Percentiles rank a stretch among this genome's conserved stretches.
These are phyloP conservation scores for Brachymystax lenok DNA, from an alignment of 2,797 vertebrate genomes.

Conservation along the genomic window DNA sequence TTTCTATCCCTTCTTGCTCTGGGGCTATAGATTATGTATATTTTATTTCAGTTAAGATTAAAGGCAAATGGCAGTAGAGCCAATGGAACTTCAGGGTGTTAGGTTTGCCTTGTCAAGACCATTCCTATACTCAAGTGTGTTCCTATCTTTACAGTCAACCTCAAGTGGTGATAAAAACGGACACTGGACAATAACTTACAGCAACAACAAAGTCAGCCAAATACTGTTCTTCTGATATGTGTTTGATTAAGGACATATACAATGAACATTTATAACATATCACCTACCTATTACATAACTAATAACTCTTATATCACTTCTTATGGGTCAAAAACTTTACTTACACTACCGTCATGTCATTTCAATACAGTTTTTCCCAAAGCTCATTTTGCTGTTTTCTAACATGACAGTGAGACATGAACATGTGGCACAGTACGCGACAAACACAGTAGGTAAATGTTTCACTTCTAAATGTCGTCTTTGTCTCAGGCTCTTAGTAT, in stretches of 20 bases:
- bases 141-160: not conserved
- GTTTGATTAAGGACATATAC: not conserved
- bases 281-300: not conserved
- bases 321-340: not conserved
- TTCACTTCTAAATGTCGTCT: constrained; percentile 17
- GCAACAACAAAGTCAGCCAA: not conserved
- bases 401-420: constrained; percentile 9
- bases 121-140: too few relatives aligned
- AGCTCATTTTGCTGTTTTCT: not conserved
- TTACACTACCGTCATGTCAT: not conserved
- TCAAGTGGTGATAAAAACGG: not conserved
- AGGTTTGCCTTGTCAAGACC: too few relatives aligned
- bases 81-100: constrained; percentile 7
- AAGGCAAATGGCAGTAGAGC: constrained; percentile 26
- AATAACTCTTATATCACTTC: not conserved
- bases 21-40: constrained; percentile 41
- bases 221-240: not conserved
- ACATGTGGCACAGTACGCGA: not conserved
- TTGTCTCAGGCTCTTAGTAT: constrained; percentile 26
- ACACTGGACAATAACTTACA: not conserved
- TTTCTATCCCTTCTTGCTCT: constrained; percentile 8
- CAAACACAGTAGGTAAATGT: constrained; percentile 21
- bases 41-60: constrained; percentile 34
- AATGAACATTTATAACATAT: not conserved
- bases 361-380: not conserved